phyloP scores from a whole-genome alignment of 2,113 vertebrate species.

The Alaudala cheleensis region DNA sequence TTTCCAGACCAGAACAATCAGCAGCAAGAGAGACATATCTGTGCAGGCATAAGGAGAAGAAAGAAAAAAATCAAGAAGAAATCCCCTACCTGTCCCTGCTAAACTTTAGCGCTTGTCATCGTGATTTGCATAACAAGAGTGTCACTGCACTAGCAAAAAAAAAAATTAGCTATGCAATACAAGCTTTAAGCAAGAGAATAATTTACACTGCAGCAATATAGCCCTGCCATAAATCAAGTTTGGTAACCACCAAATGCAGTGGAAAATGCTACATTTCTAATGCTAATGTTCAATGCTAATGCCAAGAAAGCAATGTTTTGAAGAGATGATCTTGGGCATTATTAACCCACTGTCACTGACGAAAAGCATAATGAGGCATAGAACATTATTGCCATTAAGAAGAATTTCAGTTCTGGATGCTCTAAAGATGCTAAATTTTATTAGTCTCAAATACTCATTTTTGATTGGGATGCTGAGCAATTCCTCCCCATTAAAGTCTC shows the following conservation, averaged over 20 bases:
- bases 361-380: conserved; percentile 30
- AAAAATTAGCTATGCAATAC: conserved; percentile 13
- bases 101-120: not conserved
- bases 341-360: conserved; percentile 5
- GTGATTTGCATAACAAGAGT: not conserved
- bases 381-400: conserved; percentile 42
- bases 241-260: conserved; percentile 49
- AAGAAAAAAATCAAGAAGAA: not conserved
- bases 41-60: not conserved
- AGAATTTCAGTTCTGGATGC: conserved; percentile 18
- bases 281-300: not conserved
- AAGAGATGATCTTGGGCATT: not conserved
- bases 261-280: conserved; percentile 29
- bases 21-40: not conserved
- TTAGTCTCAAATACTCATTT: conserved; percentile 11
- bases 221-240: conserved; percentile 17
- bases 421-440: conserved; percentile 25
- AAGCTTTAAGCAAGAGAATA: conserved; percentile 24
- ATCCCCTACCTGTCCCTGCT: not conserved
- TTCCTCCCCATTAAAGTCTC: not conserved
- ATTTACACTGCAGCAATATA: not conserved
- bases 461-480: not conserved
- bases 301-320: not conserved
- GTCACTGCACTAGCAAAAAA: not conserved
- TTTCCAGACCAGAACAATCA: not conserved